Evolutionary conservation across 1,140 invertebrate species (phyloP).

Genomic region (Hyles euphorbiae): DNA sequence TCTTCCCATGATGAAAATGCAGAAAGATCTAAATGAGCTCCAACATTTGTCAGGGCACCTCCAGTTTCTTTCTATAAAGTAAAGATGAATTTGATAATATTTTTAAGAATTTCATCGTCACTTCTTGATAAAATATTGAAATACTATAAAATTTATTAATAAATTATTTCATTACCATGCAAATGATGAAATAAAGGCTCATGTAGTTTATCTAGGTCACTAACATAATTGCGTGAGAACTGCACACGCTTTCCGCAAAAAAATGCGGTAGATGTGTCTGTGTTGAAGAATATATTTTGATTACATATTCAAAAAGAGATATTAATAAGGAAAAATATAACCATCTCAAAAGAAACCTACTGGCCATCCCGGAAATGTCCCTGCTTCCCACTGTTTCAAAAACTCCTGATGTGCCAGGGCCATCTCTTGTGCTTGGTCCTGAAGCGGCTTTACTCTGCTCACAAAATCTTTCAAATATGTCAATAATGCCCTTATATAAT

Average conservation of each 20-base stretch:
- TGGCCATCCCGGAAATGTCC: constrained; percentile 95
- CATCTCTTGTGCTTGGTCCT: constrained; percentile 89
- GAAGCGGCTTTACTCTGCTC: constrained; percentile 91
- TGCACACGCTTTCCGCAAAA: no score
- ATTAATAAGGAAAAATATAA: neutral
- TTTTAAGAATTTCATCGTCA: no score
- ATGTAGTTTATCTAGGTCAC: no score
- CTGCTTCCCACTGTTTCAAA: constrained; percentile 90
- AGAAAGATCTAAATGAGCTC: constrained; percentile 96
- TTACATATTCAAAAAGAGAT: neutral
- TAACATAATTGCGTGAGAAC: no score
- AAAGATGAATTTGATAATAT: no score
- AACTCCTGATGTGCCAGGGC: constrained; percentile 89
- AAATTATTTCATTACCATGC: no score
- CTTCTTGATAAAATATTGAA: no score
- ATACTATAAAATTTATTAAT: no score
- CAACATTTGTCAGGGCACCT: constrained; percentile 92
- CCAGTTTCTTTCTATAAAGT: constrained; percentile 91
- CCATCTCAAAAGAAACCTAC: constrained; percentile 67
- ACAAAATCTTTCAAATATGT: constrained; percentile 94
- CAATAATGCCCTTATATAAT: constrained; percentile 90
- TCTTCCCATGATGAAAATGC: constrained; percentile 99
- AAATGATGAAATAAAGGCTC: no score
- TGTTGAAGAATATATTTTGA: no score
- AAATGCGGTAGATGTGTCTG: no score